Evolutionary conservation across 2,888 invertebrate species (phyloP).

Genomic region (Philereme vetulata): DNA sequence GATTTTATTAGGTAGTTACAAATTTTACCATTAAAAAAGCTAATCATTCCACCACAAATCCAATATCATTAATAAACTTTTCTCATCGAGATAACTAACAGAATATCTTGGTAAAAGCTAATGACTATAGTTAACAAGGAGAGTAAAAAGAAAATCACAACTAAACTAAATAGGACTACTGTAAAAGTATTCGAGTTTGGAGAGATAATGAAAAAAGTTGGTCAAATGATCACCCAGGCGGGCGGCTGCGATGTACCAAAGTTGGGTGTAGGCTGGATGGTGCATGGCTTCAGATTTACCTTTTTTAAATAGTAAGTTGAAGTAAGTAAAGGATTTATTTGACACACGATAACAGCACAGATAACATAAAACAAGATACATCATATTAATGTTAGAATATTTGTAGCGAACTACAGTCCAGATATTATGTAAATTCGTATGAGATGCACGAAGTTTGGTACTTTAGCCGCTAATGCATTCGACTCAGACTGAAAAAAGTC

Average conservation of each 20-base stretch:
- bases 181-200: constrained; percentile 69
- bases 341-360: too few relatives aligned
- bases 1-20: too few relatives aligned
- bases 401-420: too few relatives aligned
- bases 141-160: constrained; percentile 60
- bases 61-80: constrained; percentile 38
- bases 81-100: constrained; percentile 48
- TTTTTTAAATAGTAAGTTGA: too few relatives aligned
- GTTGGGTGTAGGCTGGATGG: constrained; percentile 4
- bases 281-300: constrained; percentile 2
- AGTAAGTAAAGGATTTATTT: too few relatives aligned
- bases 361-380: too few relatives aligned
- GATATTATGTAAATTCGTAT: too few relatives aligned
- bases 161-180: constrained; percentile 70
- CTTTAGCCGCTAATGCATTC: too few relatives aligned
- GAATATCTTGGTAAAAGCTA: constrained; percentile 64
- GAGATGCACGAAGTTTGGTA: too few relatives aligned
- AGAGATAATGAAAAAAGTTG: constrained; percentile 80
- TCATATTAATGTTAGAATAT: too few relatives aligned
- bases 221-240: constrained; percentile 69
- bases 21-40: neutral
- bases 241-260: constrained; percentile 48
- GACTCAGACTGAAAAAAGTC: too few relatives aligned
- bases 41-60: constrained; percentile 1
- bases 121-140: constrained; percentile 58